A percentile compares a stretch with the other conserved stretches of the same genome.
Evolutionary conservation across 2,113 vertebrate genomes (phyloP).

Genomic region (Malaclemys terrapin): DNA sequence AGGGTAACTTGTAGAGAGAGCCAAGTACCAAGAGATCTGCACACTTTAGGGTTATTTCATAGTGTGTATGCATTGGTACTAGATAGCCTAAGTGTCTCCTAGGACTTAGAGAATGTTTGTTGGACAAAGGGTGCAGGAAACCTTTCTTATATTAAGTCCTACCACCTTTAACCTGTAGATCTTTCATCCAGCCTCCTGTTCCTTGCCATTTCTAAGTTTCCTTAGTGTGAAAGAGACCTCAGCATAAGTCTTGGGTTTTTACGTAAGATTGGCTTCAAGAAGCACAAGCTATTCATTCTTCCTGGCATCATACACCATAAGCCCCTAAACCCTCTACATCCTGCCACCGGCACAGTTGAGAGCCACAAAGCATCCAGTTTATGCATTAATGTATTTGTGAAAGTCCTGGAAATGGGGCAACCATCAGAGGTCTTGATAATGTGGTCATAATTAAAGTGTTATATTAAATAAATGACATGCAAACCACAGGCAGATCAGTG

Average conservation of each 20-base stretch:
- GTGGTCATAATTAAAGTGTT: neutral
- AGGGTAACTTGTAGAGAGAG: neutral
- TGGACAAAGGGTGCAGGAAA: neutral
- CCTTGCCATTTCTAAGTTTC: neutral
- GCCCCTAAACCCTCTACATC: neutral
- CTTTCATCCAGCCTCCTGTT: neutral
- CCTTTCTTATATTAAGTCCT: neutral
- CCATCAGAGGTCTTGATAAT: neutral
- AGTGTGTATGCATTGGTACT: neutral
- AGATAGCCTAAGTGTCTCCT: neutral
- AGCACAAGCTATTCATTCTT: neutral
- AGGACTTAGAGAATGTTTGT: neutral
- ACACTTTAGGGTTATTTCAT: neutral
- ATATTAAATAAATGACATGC: neutral
- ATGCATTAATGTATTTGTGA: neutral
- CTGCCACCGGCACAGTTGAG: neutral
- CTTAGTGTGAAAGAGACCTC: neutral
- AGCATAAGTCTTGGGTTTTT: neutral
- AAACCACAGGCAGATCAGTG: neutral
- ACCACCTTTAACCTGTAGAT: neutral
- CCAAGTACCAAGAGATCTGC: neutral
- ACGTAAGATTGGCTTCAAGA: neutral
- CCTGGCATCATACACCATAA: neutral
- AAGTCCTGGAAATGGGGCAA: neutral
- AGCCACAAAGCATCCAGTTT: neutral